Evolutionary conservation across 2,888 invertebrate species (phyloP).

Genomic region (Parascotia fuliginaria): DNA sequence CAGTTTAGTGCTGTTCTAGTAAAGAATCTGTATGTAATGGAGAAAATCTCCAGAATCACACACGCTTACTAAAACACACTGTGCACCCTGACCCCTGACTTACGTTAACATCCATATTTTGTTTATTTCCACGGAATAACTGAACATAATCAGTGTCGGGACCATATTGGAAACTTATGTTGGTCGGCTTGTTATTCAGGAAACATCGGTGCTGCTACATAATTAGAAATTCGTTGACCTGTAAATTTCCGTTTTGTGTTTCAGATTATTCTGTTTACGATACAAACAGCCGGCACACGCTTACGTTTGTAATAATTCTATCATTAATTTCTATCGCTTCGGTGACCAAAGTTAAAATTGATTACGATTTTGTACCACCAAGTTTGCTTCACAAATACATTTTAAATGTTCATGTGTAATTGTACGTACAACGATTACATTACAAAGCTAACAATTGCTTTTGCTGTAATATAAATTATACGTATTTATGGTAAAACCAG

Average conservation of each 20-base stretch:
- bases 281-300: conserved; percentile 52
- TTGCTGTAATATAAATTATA: conserved; percentile 3
- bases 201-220: conserved; percentile 53
- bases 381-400: conserved; percentile 17
- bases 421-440: conserved; percentile 2
- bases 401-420: conserved; percentile 14
- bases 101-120: background rate
- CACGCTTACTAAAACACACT: too few species aligned
- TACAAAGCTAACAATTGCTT: conserved; percentile 1
- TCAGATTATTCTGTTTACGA: conserved; percentile 56
- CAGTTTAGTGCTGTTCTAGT: too few species aligned
- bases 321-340: conserved; percentile 50
- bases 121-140: background rate
- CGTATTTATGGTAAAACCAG: too few species aligned
- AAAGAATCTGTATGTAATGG: too few species aligned
- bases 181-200: conserved; percentile 46
- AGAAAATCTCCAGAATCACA: too few species aligned
- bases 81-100: too few species aligned
- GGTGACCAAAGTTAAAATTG: conserved; percentile 47
- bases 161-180: conserved; percentile 2
- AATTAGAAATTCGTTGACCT: conserved; percentile 64
- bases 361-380: conserved; percentile 35
- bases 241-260: conserved; percentile 49
- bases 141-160: background rate
- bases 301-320: conserved; percentile 50